Conservation (phyloP, 2,113 vertebrate genomes). For the Clinocottus analis region DNA sequence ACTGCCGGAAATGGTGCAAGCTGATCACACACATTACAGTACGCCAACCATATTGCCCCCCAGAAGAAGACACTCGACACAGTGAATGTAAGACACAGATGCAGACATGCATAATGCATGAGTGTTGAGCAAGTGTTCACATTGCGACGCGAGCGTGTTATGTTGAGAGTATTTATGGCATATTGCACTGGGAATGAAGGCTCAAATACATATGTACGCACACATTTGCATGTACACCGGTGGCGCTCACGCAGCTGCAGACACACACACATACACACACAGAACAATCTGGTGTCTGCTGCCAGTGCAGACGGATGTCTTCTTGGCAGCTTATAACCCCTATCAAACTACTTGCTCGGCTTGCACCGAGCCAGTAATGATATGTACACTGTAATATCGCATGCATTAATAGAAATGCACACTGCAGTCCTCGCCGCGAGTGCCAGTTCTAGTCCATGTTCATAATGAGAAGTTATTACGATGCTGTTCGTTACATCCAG, state of each 20-base stretch:
- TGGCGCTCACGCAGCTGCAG: conserved; percentile 2
- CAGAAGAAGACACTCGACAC: conserved; percentile 56
- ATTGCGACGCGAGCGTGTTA: conserved; percentile 53
- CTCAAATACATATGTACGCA: conserved; percentile 50
- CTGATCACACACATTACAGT: conserved; percentile 51
- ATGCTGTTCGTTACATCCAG: conserved; percentile 35
- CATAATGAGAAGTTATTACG: conserved; percentile 24
- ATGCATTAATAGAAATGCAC: conserved; percentile 39
- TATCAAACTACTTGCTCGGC: conserved; percentile 32
- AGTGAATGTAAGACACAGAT: conserved; percentile 66
- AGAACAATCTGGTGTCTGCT: conserved; percentile 26
- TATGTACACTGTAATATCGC: conserved; percentile 34
- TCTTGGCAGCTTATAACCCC: conserved; percentile 37
- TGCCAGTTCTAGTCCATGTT: conserved; percentile 20
- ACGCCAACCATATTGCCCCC: conserved; percentile 58
- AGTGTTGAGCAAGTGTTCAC: conserved; percentile 70
- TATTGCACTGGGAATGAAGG: conserved; percentile 66
- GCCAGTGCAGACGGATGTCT: conserved; percentile 20
- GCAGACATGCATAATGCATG: conserved; percentile 78
- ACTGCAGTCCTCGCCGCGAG: conserved; percentile 3
- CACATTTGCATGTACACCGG: conserved; percentile 35
- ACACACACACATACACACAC: conserved; percentile 16
- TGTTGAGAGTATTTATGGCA: conserved; percentile 73
- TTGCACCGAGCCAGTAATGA: conserved; percentile 37
- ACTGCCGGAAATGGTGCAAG: conserved; percentile 25